These are phyloP conservation scores for Chaenogobius annularis DNA, from an alignment of 2,113 vertebrate species.

Conservation along the genomic window DNA sequence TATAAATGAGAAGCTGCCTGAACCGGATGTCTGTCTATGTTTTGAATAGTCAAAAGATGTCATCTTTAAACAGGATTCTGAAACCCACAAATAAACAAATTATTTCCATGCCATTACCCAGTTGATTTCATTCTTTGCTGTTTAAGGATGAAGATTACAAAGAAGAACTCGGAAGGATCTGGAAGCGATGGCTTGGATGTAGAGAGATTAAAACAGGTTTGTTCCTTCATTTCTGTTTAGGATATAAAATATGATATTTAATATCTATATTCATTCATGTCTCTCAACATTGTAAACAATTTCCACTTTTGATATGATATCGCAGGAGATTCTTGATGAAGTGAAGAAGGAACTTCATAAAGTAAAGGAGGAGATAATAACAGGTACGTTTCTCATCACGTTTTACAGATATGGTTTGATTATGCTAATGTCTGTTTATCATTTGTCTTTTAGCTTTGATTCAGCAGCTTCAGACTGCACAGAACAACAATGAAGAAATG, in stretches of 20 bases:
- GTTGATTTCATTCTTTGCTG: neutral
- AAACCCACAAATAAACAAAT: neutral
- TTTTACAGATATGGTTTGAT: neutral
- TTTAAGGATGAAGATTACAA: conserved; percentile 74
- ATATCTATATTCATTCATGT: no score
- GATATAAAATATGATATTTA: no score
- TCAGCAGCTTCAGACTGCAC: conserved; percentile 70
- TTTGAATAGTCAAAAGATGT: no score
- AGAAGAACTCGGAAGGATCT: conserved; percentile 57
- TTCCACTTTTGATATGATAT: conserved; percentile 9
- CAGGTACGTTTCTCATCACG: conserved; percentile 70
- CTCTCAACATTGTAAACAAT: neutral
- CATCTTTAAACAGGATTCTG: neutral
- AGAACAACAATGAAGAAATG: conserved; percentile 18
- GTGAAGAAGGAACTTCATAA: conserved; percentile 84
- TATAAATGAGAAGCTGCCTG: no score
- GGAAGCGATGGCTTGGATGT: conserved; percentile 66
- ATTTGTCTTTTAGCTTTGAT: conserved; percentile 71
- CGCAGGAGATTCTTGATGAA: conserved; percentile 84
- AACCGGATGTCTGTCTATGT: no score
- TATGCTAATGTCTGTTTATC: neutral
- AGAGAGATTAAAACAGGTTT: conserved; percentile 85
- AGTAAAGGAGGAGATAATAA: conserved; percentile 87
- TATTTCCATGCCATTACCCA: no score
- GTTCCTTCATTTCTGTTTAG: neutral